Conservation (phyloP, 37 sponge, comb jelly and placozoan species). For the Trichoplax adhaerens region DNA sequence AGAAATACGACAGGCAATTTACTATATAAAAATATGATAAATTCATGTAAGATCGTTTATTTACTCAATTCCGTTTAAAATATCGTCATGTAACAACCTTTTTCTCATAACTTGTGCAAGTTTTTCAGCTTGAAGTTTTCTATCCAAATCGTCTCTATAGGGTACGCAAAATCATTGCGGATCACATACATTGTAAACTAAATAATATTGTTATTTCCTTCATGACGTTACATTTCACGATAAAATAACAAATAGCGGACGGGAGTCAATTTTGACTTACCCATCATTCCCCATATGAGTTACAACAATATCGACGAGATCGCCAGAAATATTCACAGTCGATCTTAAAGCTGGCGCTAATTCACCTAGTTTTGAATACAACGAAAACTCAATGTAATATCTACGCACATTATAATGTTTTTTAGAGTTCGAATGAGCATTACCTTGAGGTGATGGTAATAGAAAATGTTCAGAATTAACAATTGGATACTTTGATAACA, state of each 20-base stretch:
- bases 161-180: background rate
- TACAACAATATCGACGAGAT: conserved; percentile 21
- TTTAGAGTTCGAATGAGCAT: background rate
- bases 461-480: conserved; percentile 27
- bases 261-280: conserved; percentile 13
- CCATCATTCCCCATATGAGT: conserved; percentile 42
- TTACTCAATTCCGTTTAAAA: background rate
- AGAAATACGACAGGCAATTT: conserved; percentile 4
- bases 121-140: conserved; percentile 6
- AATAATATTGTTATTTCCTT: background rate
- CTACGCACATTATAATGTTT: too few relatives aligned
- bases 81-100: background rate
- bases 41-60: too few relatives aligned
- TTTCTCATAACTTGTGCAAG: background rate
- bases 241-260: background rate
- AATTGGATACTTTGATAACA: conserved; percentile 42
- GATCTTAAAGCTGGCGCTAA: conserved; percentile 31
- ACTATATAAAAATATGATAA: background rate
- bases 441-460: conserved; percentile 39
- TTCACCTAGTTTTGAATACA: conserved; percentile 18
- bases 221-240: background rate
- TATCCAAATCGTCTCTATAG: conserved; percentile 2
- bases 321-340: conserved; percentile 32
- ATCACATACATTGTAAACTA: background rate
- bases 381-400: background rate